phyloP scores from a whole-genome alignment of 2,797 vertebrate species.

The Myripristis jacobus region DNA sequence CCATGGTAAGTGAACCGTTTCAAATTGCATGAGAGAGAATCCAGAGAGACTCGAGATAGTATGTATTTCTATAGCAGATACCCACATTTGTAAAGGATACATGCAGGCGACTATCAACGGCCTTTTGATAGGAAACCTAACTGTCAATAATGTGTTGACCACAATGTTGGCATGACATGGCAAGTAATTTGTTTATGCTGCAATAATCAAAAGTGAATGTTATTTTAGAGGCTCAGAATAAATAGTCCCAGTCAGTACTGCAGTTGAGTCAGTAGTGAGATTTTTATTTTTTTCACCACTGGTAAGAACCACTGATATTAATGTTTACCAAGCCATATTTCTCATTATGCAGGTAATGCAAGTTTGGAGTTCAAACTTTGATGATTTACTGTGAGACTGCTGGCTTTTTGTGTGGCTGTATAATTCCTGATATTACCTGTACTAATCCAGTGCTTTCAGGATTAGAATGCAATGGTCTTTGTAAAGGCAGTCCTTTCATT shows the following conservation, averaged over 20 bases:
- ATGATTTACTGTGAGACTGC: slow-evolving; percentile 40
- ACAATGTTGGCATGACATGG: slow-evolving; percentile 20
- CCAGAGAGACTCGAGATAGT: slow-evolving; percentile 6
- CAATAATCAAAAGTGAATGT: slow-evolving; percentile 7
- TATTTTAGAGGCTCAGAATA: slow-evolving; percentile 5
- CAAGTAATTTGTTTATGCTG: not conserved
- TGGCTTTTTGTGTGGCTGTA: slow-evolving; percentile 25
- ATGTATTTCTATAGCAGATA: slow-evolving; percentile 30
- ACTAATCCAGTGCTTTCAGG: slow-evolving; percentile 23
- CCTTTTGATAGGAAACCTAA: slow-evolving; percentile 35
- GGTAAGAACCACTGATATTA: slow-evolving; percentile 3
- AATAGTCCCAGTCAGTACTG: slow-evolving; percentile 28
- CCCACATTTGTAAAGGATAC: slow-evolving; percentile 21
- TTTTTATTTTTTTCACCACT: too few relatives aligned
- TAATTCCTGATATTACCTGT: slow-evolving; percentile 28
- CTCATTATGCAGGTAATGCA: slow-evolving; percentile 46
- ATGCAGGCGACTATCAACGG: slow-evolving; percentile 26
- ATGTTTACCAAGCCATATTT: slow-evolving; percentile 27
- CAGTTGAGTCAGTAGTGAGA: too few relatives aligned
- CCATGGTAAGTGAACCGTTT: slow-evolving; percentile 85
- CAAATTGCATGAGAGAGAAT: slow-evolving; percentile 31
- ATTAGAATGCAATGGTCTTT: slow-evolving; percentile 62
- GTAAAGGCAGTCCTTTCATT: slow-evolving; percentile 66
- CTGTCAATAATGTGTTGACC: not conserved
- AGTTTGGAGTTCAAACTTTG: slow-evolving; percentile 40